Evolutionary conservation across 2,797 vertebrate species (phyloP), one percentile per base, ranked within the genome.

Genomic region (Phaenicophaeus curvirostris): DNA sequence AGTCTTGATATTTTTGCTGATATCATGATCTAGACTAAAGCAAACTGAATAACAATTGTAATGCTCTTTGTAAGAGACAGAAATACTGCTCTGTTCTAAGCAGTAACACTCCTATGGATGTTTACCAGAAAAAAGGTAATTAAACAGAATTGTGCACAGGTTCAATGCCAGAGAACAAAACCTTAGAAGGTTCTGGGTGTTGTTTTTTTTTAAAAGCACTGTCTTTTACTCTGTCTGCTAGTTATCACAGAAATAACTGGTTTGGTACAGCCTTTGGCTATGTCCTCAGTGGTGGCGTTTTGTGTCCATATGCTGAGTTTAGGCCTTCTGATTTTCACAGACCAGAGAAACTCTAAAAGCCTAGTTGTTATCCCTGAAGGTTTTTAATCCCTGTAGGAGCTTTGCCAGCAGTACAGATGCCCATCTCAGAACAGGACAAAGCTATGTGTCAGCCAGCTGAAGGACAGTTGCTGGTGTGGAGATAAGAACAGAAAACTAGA

Each of bases 21-120:
- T 76, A 75, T 93, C 11, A 20, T 13, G 24, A 63, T 61, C 14
- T 92, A 95, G 89, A 76, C 79, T 41, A 25, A 87, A 62, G 5
- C 57, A 1, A 91, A 81, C 55, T 59, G 85, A 66, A 31, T 31
- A 63, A 42, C 73, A 2, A n/a, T 19, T 73, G 61, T 87, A 25
- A 67, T 96, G 74, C 95, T 98, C 94, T 97, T 97, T 85, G 42
- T 91, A 95, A 97, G 97, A 98, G 96, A n/a, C n/a, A 62, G 28
- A 58, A 54, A 33, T 28, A 61, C 75, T 71, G 31, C 58, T 94
- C n/a, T 90, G 65, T 69, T 89, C 59, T 86, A 74, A 59, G 74
- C 53, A 67, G 51, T 55, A 73, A 72, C 57, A 8, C 24, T 66
- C 2, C 59, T 17, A 8, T 33, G 44, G 72, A 27, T 25, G 10